These are phyloP conservation scores for Theristicus caerulescens DNA, from an alignment of 2,113 vertebrate genomes.

Conservation along the genomic window DNA sequence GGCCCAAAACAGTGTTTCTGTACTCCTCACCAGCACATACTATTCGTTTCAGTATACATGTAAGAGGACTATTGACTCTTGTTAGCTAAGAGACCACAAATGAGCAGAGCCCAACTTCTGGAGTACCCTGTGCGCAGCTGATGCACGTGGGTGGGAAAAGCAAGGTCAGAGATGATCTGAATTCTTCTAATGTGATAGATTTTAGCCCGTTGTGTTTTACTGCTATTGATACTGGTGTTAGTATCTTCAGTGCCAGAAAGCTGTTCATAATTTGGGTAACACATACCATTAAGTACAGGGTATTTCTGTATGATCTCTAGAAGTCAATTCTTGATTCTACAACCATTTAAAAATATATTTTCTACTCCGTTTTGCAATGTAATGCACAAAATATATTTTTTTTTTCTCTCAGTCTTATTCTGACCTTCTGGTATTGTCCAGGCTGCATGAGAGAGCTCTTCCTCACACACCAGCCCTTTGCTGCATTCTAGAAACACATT, in stretches of 20 bases:
- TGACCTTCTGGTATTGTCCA: neutral
- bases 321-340: neutral
- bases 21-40: fast-evolving
- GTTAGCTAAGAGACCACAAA: neutral
- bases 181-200: neutral
- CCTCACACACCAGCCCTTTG: neutral
- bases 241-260: neutral
- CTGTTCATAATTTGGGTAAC: neutral
- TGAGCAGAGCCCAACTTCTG: neutral
- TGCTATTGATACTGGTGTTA: neutral
- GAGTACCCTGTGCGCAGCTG: neutral
- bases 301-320: neutral
- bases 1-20: neutral
- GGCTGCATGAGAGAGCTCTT: neutral
- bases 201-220: neutral
- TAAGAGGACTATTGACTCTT: neutral
- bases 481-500: neutral
- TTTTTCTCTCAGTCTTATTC: neutral
- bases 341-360: neutral
- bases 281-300: neutral
- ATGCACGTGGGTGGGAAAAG: neutral
- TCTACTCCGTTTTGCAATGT: neutral
- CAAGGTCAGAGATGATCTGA: neutral
- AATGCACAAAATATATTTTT: neutral
- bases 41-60: neutral